Evolutionary conservation across 2,113 vertebrate species (phyloP).

Genomic region (Nothocercus julius): DNA sequence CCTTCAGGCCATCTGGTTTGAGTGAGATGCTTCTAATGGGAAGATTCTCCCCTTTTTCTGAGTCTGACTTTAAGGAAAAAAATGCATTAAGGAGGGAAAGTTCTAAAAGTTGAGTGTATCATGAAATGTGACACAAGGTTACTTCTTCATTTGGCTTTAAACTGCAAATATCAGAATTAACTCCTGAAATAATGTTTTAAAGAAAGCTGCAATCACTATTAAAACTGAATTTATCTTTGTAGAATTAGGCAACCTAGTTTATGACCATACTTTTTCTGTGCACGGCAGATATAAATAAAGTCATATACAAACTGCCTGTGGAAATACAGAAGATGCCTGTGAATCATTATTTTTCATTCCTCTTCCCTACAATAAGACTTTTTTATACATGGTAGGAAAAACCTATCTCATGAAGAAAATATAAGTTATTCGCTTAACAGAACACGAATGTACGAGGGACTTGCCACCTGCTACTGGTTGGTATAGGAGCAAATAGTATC

Average conservation of each 20-base stretch:
- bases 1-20: constrained; percentile 28
- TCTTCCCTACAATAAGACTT: background rate
- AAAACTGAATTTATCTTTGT: background rate
- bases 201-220: background rate
- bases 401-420: background rate
- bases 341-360: background rate
- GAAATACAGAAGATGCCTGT: background rate
- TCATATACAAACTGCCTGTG: background rate
- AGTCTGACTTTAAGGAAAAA: constrained; percentile 55
- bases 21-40: constrained; percentile 37
- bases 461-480: background rate
- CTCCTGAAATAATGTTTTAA: background rate
- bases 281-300: background rate
- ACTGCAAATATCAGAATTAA: background rate
- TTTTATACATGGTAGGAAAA: rapidly evolving
- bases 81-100: constrained; percentile 36
- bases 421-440: background rate
- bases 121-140: background rate
- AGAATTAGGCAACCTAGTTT: background rate
- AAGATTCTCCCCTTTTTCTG: constrained; percentile 25
- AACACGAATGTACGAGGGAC: background rate
- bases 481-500: background rate
- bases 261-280: background rate
- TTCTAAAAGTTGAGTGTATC: background rate
- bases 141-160: constrained; percentile 17